Base-by-base conservation (phyloP, 1,140 invertebrate species). In the Drosophila guanche region DNA sequence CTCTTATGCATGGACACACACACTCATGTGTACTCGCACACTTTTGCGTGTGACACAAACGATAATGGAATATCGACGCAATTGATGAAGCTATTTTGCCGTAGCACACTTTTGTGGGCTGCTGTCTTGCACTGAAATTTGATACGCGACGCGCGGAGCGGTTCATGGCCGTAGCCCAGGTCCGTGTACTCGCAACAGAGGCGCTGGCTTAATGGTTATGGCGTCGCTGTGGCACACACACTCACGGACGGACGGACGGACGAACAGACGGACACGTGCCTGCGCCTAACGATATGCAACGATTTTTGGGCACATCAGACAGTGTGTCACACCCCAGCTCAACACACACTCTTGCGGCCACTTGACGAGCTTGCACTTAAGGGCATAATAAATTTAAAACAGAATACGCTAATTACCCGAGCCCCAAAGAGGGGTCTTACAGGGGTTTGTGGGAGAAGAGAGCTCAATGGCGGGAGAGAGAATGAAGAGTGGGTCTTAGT, bases 71-170 rank as follows among this genome's bases (percentile, higher is more conserved):
- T 73, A 73, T 73, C 45, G 57, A 41, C 54, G 61, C 54, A 59
- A 75, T 75, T 75, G 72, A 75, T 75, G 72, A 75, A 75, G 72
- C 67, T 75, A 75, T 75, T 75, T 75, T 16, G 42, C 20, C 41
- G 61, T 75, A 51, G 61, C 60, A 73, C 40, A 73, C 69, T 47
- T 72, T 58, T 58, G 42, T 29, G 53, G 29, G 33, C 33, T 54
- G 48, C 71, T 41, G 54, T 43, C 72, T 75, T 75, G 72, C 72
- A 75, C 5, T 73, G 72, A 75, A 75, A 75, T 75, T 75, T 73
- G 72, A 75, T 57, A 60, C 61, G 62, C 27, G 16, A 20, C 8
- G 29, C 25, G 25, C 16, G 16, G 16, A 20, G 25, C 25, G 25
- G 5, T 2, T 5, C 1, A 33, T 33, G 29, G 3, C 8, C 29